Percentiles rank a stretch among this genome's conserved stretches.
Evolutionary conservation across 2,797 vertebrate genomes (phyloP).

Genomic region (Odontamblyopus rebecca): DNA sequence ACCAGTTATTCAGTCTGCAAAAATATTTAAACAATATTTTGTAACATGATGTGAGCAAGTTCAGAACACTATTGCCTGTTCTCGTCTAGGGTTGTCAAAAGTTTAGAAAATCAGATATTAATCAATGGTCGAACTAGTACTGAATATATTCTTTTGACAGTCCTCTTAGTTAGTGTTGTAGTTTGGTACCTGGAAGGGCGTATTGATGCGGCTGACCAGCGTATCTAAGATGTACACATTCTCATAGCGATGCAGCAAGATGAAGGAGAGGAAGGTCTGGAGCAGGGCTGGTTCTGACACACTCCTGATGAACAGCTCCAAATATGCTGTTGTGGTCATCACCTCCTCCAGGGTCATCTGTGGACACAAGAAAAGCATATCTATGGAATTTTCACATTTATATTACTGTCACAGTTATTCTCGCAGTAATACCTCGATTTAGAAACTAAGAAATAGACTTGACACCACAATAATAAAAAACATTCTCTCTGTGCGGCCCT

Average conservation of each 20-base stretch:
- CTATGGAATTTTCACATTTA: too few relatives aligned
- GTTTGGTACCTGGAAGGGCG: slow-evolving; percentile 87
- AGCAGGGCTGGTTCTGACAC: slow-evolving; percentile 91
- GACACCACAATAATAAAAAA: too few relatives aligned
- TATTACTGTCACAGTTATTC: too few relatives aligned
- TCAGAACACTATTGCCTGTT: neutral
- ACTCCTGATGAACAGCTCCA: slow-evolving; percentile 93
- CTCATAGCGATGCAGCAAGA: slow-evolving; percentile 91
- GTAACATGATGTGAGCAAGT: neutral
- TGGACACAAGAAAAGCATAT: neutral
- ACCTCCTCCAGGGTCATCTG: slow-evolving; percentile 95
- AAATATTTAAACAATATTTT: slow-evolving; percentile 12
- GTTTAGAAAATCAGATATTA: too few relatives aligned
- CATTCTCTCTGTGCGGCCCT: too few relatives aligned
- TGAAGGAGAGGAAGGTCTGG: slow-evolving; percentile 93
- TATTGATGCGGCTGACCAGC: slow-evolving; percentile 95
- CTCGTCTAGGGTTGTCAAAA: neutral
- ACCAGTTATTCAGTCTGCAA: slow-evolving; percentile 20
- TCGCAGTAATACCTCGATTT: too few relatives aligned
- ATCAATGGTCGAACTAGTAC: too few relatives aligned
- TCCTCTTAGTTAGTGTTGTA: neutral
- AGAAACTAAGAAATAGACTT: too few relatives aligned
- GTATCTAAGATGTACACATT: slow-evolving; percentile 94
- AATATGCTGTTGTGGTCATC: slow-evolving; percentile 95
- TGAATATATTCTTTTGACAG: too few relatives aligned